These are phyloP conservation scores for Hippocampus zosterae DNA, from an alignment of 2,113 vertebrate genomes.

Conservation along the genomic window DNA sequence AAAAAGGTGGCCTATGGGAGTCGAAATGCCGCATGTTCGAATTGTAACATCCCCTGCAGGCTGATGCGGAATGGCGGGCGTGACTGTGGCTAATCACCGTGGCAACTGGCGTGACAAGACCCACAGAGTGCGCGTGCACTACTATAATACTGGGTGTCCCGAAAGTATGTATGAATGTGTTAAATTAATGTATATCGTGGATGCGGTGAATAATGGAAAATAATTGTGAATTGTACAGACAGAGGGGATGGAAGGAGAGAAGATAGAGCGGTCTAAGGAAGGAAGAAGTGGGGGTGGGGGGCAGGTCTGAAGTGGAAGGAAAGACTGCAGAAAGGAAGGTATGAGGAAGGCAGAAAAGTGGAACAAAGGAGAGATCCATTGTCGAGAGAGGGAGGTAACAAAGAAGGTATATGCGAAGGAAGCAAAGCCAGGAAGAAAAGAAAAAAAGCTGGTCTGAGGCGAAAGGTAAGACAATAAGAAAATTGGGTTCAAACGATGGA, in stretches of 20 bases:
- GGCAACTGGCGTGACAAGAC: conserved; percentile 8
- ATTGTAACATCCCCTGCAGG: conserved; percentile 23
- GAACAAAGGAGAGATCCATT: too few species aligned
- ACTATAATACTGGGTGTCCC: not conserved
- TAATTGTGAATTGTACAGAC: not conserved
- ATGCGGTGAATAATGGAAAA: not conserved
- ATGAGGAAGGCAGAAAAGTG: too few species aligned
- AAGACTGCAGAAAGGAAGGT: too few species aligned
- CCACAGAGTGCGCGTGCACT: conserved; percentile 5
- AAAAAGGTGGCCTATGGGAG: not conserved
- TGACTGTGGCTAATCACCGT: conserved; percentile 20
- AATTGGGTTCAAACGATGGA: too few species aligned
- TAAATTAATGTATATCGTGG: not conserved
- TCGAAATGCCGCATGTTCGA: conserved; percentile 4
- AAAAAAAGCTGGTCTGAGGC: too few species aligned
- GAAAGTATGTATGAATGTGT: conserved; percentile 2
- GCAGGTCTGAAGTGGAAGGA: too few species aligned
- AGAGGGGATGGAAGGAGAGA: not conserved
- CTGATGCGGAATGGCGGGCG: not conserved
- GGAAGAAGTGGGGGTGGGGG: too few species aligned
- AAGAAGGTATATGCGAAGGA: too few species aligned
- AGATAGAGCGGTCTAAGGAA: not conserved
- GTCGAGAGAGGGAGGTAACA: too few species aligned
- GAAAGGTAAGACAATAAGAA: too few species aligned
- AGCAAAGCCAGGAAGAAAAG: not conserved